Conservation (phyloP, 2,113 vertebrate genomes). For the Ginglymostoma cirratum region DNA sequence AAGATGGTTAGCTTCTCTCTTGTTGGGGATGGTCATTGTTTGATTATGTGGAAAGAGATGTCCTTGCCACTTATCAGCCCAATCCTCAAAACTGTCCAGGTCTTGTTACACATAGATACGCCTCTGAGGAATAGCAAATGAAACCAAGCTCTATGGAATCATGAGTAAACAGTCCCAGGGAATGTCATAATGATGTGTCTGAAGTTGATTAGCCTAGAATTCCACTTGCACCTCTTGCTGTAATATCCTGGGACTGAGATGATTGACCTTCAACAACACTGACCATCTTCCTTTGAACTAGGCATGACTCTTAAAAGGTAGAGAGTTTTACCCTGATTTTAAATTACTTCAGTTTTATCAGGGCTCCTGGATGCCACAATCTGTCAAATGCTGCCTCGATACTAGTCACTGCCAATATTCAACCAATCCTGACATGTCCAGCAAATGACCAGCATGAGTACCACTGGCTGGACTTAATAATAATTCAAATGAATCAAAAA, state of each 20-base stretch:
- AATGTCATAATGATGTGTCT: background rate
- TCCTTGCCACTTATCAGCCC: no score
- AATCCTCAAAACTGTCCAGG: no score
- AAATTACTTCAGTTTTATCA: background rate
- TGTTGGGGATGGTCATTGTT: no score
- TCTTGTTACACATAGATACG: background rate
- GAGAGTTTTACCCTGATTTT: background rate
- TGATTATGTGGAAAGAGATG: no score
- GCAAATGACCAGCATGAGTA: background rate
- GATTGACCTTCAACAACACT: background rate
- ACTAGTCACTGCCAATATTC: background rate
- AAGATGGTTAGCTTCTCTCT: no score
- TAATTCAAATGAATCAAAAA: no score
- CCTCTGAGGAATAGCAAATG: no score
- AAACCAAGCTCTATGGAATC: background rate
- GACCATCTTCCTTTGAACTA: background rate
- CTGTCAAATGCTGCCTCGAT: no score
- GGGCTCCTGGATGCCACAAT: background rate
- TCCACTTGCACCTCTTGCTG: background rate
- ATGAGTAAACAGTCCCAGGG: background rate
- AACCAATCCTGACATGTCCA: background rate
- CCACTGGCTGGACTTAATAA: no score
- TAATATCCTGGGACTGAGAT: background rate
- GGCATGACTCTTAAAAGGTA: background rate
- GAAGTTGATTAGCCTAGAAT: background rate